Evolutionary conservation across 2,113 vertebrate genomes (phyloP).

Genomic region (Sinocyclocheilus maitianheensis): DNA sequence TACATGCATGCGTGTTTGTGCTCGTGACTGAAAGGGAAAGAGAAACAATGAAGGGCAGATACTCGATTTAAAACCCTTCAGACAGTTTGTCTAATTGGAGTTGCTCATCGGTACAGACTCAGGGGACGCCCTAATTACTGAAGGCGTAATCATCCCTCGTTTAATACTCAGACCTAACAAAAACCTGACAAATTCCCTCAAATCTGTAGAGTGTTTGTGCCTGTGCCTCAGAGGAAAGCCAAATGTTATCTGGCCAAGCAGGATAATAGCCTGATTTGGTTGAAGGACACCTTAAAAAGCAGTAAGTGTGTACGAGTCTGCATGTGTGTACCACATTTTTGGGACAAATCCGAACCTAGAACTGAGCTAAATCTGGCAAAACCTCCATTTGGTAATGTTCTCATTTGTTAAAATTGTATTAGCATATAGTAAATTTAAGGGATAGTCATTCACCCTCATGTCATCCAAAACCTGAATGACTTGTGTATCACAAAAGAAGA

Average conservation of each 20-base stretch:
- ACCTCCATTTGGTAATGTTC: not conserved
- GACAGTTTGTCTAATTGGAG: constrained; percentile 38
- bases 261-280: not conserved
- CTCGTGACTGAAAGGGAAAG: not conserved
- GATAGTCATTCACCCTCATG: too few relatives aligned
- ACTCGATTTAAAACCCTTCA: constrained; percentile 1
- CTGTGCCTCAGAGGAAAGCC: constrained; percentile 10
- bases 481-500: not conserved
- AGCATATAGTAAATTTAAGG: not conserved
- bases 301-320: not conserved
- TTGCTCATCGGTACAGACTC: constrained; percentile 12
- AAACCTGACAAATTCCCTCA: constrained; percentile 14
- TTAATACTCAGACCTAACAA: constrained; percentile 24
- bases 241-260: not conserved
- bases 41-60: constrained; percentile 21
- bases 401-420: not conserved
- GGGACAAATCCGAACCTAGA: not conserved
- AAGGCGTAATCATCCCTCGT: not conserved
- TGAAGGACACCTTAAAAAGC: constrained; percentile 9
- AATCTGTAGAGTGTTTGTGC: not conserved
- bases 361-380: not conserved
- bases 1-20: not conserved
- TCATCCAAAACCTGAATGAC: not conserved
- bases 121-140: constrained; percentile 9
- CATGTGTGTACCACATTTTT: not conserved